Conservation (phyloP, 2,888 invertebrate species). For the Polylopha cassiicola region DNA sequence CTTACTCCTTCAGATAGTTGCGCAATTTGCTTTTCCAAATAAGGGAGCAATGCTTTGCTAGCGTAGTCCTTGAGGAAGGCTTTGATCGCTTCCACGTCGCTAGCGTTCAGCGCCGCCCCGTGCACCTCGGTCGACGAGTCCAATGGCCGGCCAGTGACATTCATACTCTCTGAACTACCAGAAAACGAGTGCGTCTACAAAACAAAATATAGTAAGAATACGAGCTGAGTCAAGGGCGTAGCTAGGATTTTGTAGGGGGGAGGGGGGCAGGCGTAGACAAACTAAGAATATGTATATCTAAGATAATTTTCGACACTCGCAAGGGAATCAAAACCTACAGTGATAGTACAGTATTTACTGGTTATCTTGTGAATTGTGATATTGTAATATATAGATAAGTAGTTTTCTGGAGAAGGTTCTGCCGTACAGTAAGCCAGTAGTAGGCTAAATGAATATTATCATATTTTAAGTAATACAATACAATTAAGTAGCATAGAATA, state of each 20-base stretch:
- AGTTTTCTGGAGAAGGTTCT: no score
- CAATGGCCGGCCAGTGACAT: constrained; percentile 65
- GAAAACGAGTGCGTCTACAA: constrained; percentile 70
- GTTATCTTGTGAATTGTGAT: no score
- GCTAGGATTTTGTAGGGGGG: no score
- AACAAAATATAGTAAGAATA: constrained; percentile 6
- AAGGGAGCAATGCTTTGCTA: constrained; percentile 90
- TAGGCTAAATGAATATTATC: background rate
- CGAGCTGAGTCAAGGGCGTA: background rate
- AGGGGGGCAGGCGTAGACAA: no score
- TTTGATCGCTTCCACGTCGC: constrained; percentile 91
- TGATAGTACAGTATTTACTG: no score
- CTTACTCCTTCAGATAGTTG: constrained; percentile 85
- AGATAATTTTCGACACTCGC: no score
- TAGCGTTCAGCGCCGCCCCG: constrained; percentile 85
- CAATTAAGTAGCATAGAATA: constrained; percentile 1
- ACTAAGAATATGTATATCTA: no score
- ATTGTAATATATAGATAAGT: no score
- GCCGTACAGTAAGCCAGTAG: no score
- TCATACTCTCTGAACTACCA: constrained; percentile 79
- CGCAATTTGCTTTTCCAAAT: constrained; percentile 92
- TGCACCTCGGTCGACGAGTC: constrained; percentile 78
- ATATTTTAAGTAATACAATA: constrained; percentile 1
- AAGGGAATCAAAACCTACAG: no score
- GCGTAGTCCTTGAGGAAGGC: constrained; percentile 92